These are phyloP conservation scores for Muscicapa comitata DNA, from an alignment of 2,797 vertebrate species.

Conservation along the genomic window DNA sequence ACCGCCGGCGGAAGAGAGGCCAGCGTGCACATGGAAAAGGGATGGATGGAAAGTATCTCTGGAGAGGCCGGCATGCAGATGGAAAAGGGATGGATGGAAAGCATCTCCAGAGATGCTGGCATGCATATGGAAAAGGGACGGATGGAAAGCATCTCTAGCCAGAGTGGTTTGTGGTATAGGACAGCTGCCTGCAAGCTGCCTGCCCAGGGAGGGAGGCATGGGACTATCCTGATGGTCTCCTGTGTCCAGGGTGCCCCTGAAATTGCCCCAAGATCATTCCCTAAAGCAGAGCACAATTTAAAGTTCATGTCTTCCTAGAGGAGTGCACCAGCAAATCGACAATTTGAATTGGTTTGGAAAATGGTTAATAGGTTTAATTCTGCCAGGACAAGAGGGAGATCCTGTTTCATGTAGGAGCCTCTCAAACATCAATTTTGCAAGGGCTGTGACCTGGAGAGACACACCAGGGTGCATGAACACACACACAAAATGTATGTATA, in stretches of 20 bases:
- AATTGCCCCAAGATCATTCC: neutral
- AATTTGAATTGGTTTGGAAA: neutral
- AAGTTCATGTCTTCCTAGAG: neutral
- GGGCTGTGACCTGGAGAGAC: neutral
- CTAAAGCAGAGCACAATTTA: neutral
- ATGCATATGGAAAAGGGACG: too few species aligned
- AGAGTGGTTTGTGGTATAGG: accelerated
- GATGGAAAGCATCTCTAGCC: neutral
- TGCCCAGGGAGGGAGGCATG: accelerated
- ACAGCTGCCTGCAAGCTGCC: neutral
- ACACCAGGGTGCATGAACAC: too few species aligned
- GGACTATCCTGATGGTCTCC: neutral
- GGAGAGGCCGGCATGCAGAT: too few species aligned
- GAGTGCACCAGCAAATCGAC: accelerated
- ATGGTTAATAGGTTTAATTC: neutral
- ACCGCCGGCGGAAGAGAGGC: too few species aligned
- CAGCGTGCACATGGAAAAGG: too few species aligned
- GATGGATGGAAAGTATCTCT: too few species aligned
- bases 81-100: neutral
- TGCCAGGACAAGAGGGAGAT: neutral
- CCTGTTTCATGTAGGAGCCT: neutral
- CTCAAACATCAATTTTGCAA: neutral
- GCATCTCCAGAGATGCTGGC: too few species aligned
- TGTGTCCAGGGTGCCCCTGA: accelerated
- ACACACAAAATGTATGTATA: neutral